Conservation (phyloP, 2,797 vertebrate genomes). For the Rallus crepitans region DNA sequence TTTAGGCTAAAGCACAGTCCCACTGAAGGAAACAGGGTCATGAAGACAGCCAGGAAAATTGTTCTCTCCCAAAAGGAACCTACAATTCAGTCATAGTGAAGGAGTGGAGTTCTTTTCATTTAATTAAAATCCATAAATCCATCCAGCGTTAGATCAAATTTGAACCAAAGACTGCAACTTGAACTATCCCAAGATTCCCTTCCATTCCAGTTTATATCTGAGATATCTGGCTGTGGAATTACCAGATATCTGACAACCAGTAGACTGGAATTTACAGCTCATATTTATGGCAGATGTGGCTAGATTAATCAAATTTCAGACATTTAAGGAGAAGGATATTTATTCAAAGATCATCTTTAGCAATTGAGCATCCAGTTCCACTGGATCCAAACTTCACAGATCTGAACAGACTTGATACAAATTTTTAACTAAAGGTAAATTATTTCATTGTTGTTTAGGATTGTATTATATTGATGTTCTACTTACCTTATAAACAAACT, state of each 20-base stretch:
- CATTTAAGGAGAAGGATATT: not conserved
- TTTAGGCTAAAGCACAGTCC: not conserved
- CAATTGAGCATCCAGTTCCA: not conserved
- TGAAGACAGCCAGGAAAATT: not conserved
- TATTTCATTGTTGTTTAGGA: not conserved
- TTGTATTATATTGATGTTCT: not conserved
- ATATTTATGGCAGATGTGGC: not conserved
- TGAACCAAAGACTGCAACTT: not conserved
- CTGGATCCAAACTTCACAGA: not conserved
- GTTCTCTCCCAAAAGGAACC: not conserved
- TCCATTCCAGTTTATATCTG: not conserved
- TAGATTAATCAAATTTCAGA: not conserved
- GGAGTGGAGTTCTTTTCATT: not conserved
- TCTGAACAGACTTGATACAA: not conserved
- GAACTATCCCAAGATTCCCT: not conserved
- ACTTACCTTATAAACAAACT: not conserved
- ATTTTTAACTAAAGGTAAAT: not conserved
- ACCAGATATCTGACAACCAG: not conserved
- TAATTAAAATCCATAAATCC: not conserved
- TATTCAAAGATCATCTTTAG: not conserved
- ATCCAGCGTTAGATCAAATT: not conserved
- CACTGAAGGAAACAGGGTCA: not conserved
- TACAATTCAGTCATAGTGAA: not conserved
- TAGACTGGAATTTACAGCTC: not conserved
- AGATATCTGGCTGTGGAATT: not conserved